Base-by-base conservation (phyloP, 2,888 invertebrate species). In the Rosalia funebris region DNA sequence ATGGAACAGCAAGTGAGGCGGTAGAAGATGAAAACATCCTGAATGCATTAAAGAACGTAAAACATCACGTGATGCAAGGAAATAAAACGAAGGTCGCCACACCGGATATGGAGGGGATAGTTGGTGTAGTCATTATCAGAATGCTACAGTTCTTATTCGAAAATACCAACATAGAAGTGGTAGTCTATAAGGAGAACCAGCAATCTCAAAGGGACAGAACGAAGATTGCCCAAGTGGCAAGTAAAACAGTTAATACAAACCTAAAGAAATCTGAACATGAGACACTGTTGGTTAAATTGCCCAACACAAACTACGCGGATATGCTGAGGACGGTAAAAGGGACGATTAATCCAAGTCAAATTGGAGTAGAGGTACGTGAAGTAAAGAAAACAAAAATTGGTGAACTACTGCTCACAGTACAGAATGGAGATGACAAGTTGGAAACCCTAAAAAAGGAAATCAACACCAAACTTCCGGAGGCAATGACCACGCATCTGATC, bases 241-340 rank as follows among this genome's bases (percentile, higher is more conserved):
- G n/a, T 17, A 9, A 1, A 15, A 32, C 10, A 45, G 25, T 11
- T 31, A 34, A 9, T 47, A 31, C 9, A 59, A 17, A 52, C 34
- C 34, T 10, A 53, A 7, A 75, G 75, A 46, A 42, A 34, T 10
- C 14, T 4, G 17, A 10, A 36, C 7, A 54, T 12, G 48, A 59
- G 16, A 60, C 54, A 10, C 14, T 60, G 5, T 12, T 65, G 9
- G 31, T 65, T 1, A 36, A 42, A n/a, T 36, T 20, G 37, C 9
- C 48, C 7, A 60, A 52, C 9, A 62, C 14, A 14, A 34, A 37
- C 10, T 68, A 63, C 36, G 57, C 60, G 11, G 63, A 63, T 2
- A n/a, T 63, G 19, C 57, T 63, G 4, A 57, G 45, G 34, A 53
- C 54, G 15, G 42, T 68, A 2, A 67, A 59, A 19, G 11, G 16